Evolutionary conservation across 64 coral and sea anemone species (phyloP).

Genomic region (Stylophora pistillata): DNA sequence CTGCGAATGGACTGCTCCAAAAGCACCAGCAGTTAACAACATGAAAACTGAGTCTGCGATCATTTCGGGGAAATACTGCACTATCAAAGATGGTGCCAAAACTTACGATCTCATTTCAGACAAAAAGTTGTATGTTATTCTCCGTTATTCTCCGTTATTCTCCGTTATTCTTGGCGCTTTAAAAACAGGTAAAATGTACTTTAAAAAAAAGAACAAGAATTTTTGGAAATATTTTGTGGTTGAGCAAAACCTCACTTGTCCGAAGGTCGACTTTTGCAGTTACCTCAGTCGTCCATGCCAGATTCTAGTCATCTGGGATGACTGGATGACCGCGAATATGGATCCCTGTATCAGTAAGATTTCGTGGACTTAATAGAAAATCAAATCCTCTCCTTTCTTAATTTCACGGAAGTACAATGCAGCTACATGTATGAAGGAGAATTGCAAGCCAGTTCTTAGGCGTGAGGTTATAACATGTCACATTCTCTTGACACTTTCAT

Average conservation of each 20-base stretch:
- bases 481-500: background rate
- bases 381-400: too few relatives aligned
- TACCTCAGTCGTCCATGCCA: background rate
- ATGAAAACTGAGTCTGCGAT: constrained; percentile 8
- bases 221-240: constrained; percentile 12
- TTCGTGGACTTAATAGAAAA: too few relatives aligned
- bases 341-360: too few relatives aligned
- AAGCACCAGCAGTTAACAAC: background rate
- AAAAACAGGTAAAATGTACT: too few relatives aligned
- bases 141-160: too few relatives aligned
- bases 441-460: background rate
- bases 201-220: too few relatives aligned
- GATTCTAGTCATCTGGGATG: background rate
- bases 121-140: too few relatives aligned
- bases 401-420: too few relatives aligned
- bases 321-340: too few relatives aligned
- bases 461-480: background rate
- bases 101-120: constrained; percentile 20
- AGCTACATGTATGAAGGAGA: background rate
- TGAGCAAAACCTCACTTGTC: constrained; percentile 13
- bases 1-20: too few relatives aligned
- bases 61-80: constrained; percentile 8
- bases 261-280: background rate
- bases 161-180: too few relatives aligned
- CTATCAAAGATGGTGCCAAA: constrained; percentile 7